Conservation (phyloP, 2,113 vertebrate species). For the Motacilla alba region DNA sequence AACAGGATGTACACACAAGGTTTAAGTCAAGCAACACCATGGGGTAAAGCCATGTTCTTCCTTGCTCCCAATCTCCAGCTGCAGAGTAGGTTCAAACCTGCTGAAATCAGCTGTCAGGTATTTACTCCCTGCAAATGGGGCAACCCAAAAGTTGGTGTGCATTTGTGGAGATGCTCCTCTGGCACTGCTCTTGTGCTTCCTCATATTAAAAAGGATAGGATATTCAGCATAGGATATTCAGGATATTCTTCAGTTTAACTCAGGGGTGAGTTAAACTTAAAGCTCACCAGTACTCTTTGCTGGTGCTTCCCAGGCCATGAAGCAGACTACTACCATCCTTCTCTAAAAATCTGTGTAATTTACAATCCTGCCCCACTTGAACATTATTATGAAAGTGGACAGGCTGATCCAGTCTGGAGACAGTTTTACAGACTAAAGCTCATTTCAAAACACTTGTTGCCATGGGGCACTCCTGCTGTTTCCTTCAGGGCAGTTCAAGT, state of each 20-base stretch:
- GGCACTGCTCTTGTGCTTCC: background rate
- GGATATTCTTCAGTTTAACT: background rate
- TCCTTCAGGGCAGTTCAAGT: background rate
- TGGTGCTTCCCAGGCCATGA: background rate
- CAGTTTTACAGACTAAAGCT: background rate
- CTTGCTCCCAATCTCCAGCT: background rate
- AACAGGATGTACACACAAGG: background rate
- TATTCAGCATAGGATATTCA: too few species aligned
- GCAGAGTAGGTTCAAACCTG: background rate
- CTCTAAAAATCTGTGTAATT: background rate
- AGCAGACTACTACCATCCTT: background rate
- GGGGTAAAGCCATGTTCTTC: background rate
- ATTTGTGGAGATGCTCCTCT: background rate
- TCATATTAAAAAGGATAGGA: background rate
- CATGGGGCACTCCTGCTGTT: fast-evolving
- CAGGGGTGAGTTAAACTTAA: background rate
- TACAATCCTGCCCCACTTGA: background rate
- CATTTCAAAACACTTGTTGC: background rate
- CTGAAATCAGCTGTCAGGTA: background rate
- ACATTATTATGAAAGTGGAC: background rate
- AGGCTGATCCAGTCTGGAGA: background rate
- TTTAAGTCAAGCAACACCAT: background rate
- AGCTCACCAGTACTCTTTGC: background rate
- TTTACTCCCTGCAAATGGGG: background rate
- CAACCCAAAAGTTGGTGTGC: background rate